Evolutionary conservation across 92 coral and sea anemone genomes (phyloP).

Genomic region (Metridium senile): DNA sequence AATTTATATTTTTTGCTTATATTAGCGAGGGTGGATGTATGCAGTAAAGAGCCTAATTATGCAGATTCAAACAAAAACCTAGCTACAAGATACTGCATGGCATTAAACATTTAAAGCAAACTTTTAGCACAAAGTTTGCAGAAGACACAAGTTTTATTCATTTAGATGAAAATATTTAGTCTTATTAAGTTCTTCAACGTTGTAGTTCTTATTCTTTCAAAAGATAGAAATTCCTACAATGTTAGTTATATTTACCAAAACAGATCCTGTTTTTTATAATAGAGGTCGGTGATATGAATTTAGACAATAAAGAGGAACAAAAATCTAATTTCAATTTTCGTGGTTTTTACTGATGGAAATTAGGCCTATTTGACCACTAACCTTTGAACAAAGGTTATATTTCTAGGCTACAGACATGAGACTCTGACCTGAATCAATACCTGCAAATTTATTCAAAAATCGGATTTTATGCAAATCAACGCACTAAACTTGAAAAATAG

Average conservation of each 20-base stretch:
- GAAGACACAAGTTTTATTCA: neutral
- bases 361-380: neutral
- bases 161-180: neutral
- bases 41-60: neutral
- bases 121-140: neutral
- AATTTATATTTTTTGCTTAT: neutral
- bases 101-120: slow-evolving; percentile 1
- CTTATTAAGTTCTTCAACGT: too few relatives aligned
- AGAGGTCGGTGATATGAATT: neutral
- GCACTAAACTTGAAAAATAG: neutral
- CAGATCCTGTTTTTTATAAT: too few relatives aligned
- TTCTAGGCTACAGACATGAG: neutral
- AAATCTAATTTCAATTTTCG: too few relatives aligned
- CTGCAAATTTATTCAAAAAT: neutral
- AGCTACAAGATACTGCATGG: too few relatives aligned
- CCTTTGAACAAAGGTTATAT: neutral
- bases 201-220: too few relatives aligned
- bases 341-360: too few relatives aligned
- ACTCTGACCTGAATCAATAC: neutral
- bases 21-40: neutral
- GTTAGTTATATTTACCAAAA: too few relatives aligned
- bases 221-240: too few relatives aligned
- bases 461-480: slow-evolving; percentile 1
- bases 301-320: too few relatives aligned
- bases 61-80: neutral